phyloP scores from a whole-genome alignment of 2,888 invertebrate species.

The Diarsia brunnea region DNA sequence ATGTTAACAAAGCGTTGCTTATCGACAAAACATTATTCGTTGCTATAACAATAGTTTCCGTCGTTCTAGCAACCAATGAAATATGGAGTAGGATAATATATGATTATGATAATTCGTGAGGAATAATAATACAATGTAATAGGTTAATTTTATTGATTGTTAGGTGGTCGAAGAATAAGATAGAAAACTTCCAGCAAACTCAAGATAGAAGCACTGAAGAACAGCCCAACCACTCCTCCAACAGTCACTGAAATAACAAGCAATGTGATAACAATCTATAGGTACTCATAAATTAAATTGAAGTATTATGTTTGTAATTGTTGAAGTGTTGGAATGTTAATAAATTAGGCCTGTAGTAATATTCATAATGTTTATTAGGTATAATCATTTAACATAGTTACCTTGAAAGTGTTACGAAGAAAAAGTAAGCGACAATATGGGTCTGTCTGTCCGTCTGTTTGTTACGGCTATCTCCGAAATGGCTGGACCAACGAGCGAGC shows the following conservation, averaged over 20 bases:
- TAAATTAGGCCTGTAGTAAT: too few relatives aligned
- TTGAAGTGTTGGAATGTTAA: too few relatives aligned
- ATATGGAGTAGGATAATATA: neutral
- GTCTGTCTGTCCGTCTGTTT: too few relatives aligned
- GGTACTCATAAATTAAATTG: too few relatives aligned
- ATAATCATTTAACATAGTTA: too few relatives aligned
- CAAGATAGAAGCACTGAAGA: constrained; percentile 92
- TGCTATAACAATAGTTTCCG: constrained; percentile 42
- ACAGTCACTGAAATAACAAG: constrained; percentile 89
- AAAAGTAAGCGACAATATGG: too few relatives aligned
- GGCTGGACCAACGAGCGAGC: too few relatives aligned
- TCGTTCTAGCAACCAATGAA: constrained; percentile 3
- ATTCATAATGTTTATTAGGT: too few relatives aligned
- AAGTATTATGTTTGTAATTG: too few relatives aligned
- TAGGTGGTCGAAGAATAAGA: constrained; percentile 73
- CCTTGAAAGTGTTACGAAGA: too few relatives aligned
- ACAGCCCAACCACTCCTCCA: constrained; percentile 91
- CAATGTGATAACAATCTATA: constrained; percentile 2
- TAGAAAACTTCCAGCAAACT: constrained; percentile 92
- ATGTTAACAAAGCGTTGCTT: constrained; percentile 1
- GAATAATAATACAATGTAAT: neutral
- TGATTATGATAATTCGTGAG: neutral
- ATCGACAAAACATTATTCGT: constrained; percentile 54
- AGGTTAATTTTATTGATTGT: constrained; percentile 12
- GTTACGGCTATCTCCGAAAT: too few relatives aligned